Evolutionary conservation across 1,140 invertebrate species (phyloP).

Genomic region (Adoxophyes honmai): DNA sequence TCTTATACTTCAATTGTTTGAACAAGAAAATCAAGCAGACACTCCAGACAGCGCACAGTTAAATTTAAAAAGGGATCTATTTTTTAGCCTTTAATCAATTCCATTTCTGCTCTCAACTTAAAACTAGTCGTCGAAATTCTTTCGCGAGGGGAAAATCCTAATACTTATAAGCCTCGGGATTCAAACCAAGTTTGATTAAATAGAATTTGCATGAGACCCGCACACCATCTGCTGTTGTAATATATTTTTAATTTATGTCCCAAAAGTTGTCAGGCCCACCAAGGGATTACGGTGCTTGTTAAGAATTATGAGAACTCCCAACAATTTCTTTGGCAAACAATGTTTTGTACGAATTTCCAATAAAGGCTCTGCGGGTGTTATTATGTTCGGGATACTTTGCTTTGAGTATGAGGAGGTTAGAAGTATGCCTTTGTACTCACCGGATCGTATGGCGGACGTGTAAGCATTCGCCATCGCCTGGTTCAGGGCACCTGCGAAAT

Average conservation of each 20-base stretch:
- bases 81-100: not conserved
- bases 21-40: no score
- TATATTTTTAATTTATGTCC: conserved; percentile 67
- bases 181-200: conserved; percentile 60
- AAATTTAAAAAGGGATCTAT: no score
- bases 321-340: conserved; percentile 33
- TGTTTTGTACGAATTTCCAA: conserved; percentile 6
- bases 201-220: conserved; percentile 56
- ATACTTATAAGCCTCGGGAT: conserved; percentile 35
- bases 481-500: no score
- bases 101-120: not conserved
- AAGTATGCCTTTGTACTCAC: conserved; percentile 12
- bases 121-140: not conserved
- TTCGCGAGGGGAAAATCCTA: conserved; percentile 20
- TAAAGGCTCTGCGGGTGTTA: not conserved
- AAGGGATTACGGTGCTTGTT: conserved; percentile 38
- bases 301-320: conserved; percentile 41
- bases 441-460: not conserved
- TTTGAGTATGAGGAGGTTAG: not conserved
- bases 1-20: no score
- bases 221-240: conserved; percentile 53
- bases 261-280: conserved; percentile 44
- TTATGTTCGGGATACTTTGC: conserved; percentile 4
- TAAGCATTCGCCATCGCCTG: no score
- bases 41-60: no score